Percentiles rank a stretch among this genome's conserved stretches.
These are phyloP conservation scores for Labeo calbasu DNA, from an alignment of 2,797 vertebrate species.

Conservation along the genomic window DNA sequence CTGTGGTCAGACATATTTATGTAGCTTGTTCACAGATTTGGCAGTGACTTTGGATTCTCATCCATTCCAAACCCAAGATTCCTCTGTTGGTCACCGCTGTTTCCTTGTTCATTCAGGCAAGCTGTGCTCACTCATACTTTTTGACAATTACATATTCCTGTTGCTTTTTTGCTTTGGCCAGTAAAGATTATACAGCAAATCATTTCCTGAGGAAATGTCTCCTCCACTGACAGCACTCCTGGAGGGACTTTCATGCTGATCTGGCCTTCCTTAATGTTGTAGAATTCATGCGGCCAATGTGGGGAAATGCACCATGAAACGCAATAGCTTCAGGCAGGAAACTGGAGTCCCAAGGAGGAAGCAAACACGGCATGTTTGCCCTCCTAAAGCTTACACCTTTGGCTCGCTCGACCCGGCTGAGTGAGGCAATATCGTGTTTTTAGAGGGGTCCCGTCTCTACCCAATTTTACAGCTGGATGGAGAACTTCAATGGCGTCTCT, in stretches of 20 bases:
- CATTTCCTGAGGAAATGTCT: constrained; percentile 75
- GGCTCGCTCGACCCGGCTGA: constrained; percentile 53
- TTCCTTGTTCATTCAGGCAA: constrained; percentile 20
- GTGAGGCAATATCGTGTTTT: constrained; percentile 73
- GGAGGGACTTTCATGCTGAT: constrained; percentile 77
- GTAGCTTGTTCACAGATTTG: constrained; percentile 39
- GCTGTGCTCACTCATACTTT: constrained; percentile 19
- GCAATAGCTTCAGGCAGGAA: constrained; percentile 60
- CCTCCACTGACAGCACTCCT: constrained; percentile 73
- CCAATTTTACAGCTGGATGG: constrained; percentile 81
- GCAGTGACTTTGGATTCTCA: constrained; percentile 36
- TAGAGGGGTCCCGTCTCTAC: constrained; percentile 65
- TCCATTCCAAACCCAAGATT: constrained; percentile 41
- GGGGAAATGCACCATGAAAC: constrained; percentile 74
- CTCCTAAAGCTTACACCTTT: constrained; percentile 42
- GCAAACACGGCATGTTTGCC: constrained; percentile 69
- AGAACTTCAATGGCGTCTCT: constrained; percentile 78
- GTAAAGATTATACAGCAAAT: constrained; percentile 73
- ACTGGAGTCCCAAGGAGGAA: constrained; percentile 65
- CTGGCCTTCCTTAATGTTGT: constrained; percentile 68
- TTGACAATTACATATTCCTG: constrained; percentile 37
- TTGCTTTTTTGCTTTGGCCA: constrained; percentile 48
- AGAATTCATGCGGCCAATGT: constrained; percentile 46
- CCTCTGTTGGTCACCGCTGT: background rate
- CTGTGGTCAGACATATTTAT: constrained; percentile 24